phyloP scores from a whole-genome alignment of 2,797 vertebrate species.

The Cossypha niveicapilla region DNA sequence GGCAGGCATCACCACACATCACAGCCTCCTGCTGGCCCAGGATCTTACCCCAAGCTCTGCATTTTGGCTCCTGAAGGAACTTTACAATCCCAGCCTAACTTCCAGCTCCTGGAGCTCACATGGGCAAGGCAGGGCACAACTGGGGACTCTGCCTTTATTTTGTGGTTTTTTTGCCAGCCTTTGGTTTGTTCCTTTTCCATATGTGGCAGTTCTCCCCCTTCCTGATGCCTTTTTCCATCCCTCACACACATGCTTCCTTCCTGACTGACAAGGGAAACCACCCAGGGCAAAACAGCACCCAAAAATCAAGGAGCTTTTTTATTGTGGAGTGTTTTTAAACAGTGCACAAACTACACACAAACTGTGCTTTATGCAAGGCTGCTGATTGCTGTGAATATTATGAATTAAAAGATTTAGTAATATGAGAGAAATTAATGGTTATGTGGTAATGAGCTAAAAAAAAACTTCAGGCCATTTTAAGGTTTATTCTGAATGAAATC shows the following conservation, averaged over 20 bases:
- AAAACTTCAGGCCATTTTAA: background rate
- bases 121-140: background rate
- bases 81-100: background rate
- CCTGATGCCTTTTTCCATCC: background rate
- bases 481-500: slow-evolving; percentile 17
- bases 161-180: background rate
- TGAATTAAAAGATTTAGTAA: background rate
- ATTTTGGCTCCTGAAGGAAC: background rate
- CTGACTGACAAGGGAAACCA: background rate
- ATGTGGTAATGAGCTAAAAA: background rate
- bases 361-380: background rate
- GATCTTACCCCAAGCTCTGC: background rate
- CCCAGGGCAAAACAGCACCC: background rate
- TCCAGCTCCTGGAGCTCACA: accelerated
- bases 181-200: background rate
- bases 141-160: background rate
- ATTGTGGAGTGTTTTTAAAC: background rate
- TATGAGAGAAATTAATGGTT: background rate
- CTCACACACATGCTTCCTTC: background rate
- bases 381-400: background rate
- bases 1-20: background rate
- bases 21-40: background rate
- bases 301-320: background rate
- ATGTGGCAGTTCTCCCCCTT: background rate
- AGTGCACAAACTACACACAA: background rate